phyloP scores from a whole-genome alignment of 2,113 vertebrate genomes.

The Ctenomys sociabilis region DNA sequence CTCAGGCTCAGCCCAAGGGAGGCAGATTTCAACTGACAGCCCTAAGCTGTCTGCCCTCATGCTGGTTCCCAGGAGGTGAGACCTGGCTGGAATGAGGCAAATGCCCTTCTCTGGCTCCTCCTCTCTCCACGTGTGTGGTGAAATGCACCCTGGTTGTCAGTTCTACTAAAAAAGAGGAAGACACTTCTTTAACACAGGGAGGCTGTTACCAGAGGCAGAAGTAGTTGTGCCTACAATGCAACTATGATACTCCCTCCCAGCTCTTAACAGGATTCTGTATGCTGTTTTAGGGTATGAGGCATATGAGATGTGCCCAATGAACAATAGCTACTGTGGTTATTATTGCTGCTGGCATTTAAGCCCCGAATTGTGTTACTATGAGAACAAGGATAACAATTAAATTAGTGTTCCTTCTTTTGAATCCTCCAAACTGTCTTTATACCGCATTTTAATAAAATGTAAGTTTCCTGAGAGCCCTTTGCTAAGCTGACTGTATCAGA shows the following conservation, averaged over 20 bases:
- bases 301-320: background rate
- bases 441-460: background rate
- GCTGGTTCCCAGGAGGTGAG: background rate
- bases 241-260: background rate
- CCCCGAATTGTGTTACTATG: background rate
- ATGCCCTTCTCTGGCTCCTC: background rate
- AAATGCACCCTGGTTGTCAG: background rate
- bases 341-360: background rate
- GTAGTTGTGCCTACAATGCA: rapidly evolving
- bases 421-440: background rate
- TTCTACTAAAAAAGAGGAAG: background rate
- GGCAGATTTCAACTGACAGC: background rate
- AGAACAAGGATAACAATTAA: background rate
- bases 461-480: background rate
- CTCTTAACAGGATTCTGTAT: background rate
- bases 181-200: background rate
- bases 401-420: background rate
- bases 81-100: background rate
- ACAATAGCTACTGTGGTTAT: background rate
- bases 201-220: background rate
- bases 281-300: background rate
- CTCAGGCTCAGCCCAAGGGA: background rate
- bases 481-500: background rate
- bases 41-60: background rate
- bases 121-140: background rate